Base-by-base conservation (phyloP, 2,888 invertebrate genomes). In the Leucophenga maculata region DNA sequence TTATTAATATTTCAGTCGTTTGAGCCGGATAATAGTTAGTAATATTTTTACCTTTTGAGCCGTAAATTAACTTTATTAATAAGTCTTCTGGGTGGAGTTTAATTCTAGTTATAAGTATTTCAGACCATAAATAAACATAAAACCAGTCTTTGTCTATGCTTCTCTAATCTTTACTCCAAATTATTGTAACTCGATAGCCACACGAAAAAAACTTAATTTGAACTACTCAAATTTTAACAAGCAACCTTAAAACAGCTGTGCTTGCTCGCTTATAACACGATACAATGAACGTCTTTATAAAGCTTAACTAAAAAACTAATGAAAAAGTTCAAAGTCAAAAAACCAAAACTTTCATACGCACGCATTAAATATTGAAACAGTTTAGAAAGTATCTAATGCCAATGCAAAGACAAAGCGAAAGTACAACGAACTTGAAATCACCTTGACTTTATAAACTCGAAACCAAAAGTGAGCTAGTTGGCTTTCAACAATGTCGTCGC, bases 351-450 rank as follows among this genome's bases (percentile, higher is more conserved):
- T 32, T 16, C 26, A 18, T 13, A 11, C 22, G 14, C n/a, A 14
- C 13, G 18, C 62, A n/a, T 64, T 64, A 55, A n/a, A 46, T 46
- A 57, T 57, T 26, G 22, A 67, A 55, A 52, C 32, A n/a, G 44
- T 67, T 39, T 39, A 44, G n/a, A 54, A 46, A 9, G 46, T 14
- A 20, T 57, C 8, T 48, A n/a, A 1, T 48, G 26, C 48, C 9
- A 14, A 1, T 11, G 11, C 32, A 66, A 39, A 39, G 39, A 16
- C 32, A 65, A 59, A 67, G 39, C 44, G 26, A 14, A 11, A 64
- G 32, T 14, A 52, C 50, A 46, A 50, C 16, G 83, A 80, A 77
- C 83, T 77, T 79, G 73, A 82, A 77, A 76, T 82, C 79, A 81
- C 75, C 80, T 83, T 79, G 74, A 72, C 69, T 50, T 69, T 68